Conservation (phyloP, 2,113 vertebrate genomes). For the Orycteropus afer region DNA sequence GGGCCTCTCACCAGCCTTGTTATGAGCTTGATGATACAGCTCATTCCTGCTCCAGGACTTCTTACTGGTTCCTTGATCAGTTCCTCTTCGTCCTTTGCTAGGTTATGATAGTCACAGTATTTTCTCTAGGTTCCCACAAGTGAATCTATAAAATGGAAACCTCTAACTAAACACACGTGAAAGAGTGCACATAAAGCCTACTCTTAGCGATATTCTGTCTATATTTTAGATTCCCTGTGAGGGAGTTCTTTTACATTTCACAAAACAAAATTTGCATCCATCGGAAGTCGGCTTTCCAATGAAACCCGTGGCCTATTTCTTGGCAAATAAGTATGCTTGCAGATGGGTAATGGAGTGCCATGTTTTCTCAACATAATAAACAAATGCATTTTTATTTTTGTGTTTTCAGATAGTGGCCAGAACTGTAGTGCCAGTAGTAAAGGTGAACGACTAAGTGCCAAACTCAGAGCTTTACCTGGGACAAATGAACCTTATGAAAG, state of each 20-base stretch:
- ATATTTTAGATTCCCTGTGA: not conserved
- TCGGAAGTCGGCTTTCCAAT: conserved; percentile 23
- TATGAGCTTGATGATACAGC: not conserved
- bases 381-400: conserved; percentile 60
- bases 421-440: conserved; percentile 87
- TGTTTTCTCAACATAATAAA: conserved; percentile 54
- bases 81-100: not conserved
- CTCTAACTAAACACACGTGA: not conserved
- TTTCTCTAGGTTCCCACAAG: not conserved
- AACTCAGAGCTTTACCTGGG: conserved; percentile 91
- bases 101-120: not conserved
- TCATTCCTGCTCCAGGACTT: too few species aligned
- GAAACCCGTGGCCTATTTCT: conserved; percentile 38
- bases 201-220: not conserved
- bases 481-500: conserved; percentile 93
- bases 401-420: conserved; percentile 89
- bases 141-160: not conserved
- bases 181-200: not conserved
- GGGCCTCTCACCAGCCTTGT: not conserved
- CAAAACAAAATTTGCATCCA: not conserved
- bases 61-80: not conserved
- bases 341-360: not conserved
- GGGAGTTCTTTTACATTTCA: conserved; percentile 12
- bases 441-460: conserved; percentile 92
- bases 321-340: conserved; percentile 66